Percentiles rank a stretch among this genome's conserved stretches.
Conservation (phyloP, 2,797 vertebrate species). For the Aotus griseimembra region DNA sequence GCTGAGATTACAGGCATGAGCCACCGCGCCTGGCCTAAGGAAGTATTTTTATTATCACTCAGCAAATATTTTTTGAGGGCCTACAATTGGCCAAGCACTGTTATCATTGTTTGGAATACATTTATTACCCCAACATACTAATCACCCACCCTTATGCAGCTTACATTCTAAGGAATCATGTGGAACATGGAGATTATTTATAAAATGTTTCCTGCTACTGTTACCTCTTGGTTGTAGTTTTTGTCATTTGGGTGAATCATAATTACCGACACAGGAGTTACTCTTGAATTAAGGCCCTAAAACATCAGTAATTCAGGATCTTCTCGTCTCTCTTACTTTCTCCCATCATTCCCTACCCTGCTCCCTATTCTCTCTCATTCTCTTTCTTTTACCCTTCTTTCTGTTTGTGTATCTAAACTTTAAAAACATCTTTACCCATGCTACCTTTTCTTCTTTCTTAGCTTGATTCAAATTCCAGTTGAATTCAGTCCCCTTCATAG, state of each 20-base stretch:
- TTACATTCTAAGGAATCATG: background rate
- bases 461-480: slow-evolving; percentile 32
- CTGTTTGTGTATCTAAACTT: slow-evolving; percentile 64
- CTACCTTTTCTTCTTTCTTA: slow-evolving; percentile 55
- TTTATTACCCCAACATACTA: background rate
- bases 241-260: background rate
- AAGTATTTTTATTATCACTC: background rate
- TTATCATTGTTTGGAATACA: background rate
- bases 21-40: background rate
- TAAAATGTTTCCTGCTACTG: background rate
- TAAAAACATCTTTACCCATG: slow-evolving; percentile 68
- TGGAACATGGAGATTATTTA: background rate
- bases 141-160: background rate
- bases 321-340: background rate
- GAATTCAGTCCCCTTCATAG: slow-evolving; percentile 55
- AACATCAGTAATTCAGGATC: background rate
- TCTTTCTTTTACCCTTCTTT: background rate
- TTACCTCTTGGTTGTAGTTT: background rate
- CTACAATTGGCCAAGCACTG: background rate
- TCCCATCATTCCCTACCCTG: background rate
- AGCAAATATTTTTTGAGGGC: background rate
- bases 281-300: background rate
- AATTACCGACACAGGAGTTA: background rate
- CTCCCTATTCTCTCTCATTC: background rate
- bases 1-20: too few species aligned